Base-by-base conservation (phyloP, 30 jellyfish, hydroid and myxozoan genomes). In the Turritopsis rubra region DNA sequence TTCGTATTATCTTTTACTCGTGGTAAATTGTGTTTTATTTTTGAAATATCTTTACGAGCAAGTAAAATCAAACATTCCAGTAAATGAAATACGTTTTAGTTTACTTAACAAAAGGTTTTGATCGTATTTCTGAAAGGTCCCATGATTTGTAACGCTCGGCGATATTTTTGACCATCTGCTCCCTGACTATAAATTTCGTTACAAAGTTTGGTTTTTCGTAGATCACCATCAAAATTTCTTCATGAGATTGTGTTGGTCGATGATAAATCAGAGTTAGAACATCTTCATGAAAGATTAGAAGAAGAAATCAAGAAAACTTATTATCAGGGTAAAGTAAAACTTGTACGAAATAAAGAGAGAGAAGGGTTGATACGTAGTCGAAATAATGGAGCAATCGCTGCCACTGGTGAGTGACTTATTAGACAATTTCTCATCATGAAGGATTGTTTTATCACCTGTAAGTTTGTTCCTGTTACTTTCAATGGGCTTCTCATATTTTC, bases 321-420 rank as follows among this genome's bases (percentile, higher is more conserved):
- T 66, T 82, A 82, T 82, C 86, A 82, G 71, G 18, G 31, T 29
- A 82, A 82, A 82, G 88, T 82, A 79, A 82, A 82, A 72, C 72
- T 82, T 28, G 88, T 82, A 7, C 54, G 88, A 26, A 82, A 82
- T 54, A 82, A 82, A 82, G 60, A 82, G 16, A 66, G 88, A 41
- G 88, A 82, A 82, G 88, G 88, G 29, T 71, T 82, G 86, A 82
- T 82, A 23, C 68, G 88, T 16, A 85, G 86, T 18, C 41, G 88
- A 31, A 82, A 82, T 66, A 82, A 24, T 65, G 88, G 88, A n/a
- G 88, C 73, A 25, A 65, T 82, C 27, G 88, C 88, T 65, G 85
- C 88, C 20, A 65, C 88, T 22, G 88, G 88, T 82, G 16, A 16
- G 28, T 24, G 9, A 13, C n/a, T n/a, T n/a, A n/a, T n/a, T n/a